Evolutionary conservation across 2,888 invertebrate genomes (phyloP).

Genomic region (Ophion ventricosus): DNA sequence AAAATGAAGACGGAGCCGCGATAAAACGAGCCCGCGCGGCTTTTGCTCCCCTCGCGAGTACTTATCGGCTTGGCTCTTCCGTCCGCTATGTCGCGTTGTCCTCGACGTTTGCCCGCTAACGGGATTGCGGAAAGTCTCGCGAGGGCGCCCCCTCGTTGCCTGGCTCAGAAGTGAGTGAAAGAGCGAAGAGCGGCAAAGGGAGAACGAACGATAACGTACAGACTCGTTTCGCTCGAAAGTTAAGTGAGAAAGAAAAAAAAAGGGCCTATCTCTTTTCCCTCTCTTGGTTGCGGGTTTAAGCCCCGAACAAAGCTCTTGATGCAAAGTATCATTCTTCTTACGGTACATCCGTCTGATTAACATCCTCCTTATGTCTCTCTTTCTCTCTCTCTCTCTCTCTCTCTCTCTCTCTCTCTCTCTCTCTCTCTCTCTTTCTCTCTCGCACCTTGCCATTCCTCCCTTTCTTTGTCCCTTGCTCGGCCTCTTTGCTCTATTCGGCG

Average conservation of each 20-base stretch:
- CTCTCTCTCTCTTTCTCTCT: no score
- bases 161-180: constrained; percentile 1
- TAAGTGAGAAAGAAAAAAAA: constrained; percentile 28
- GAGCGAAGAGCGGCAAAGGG: constrained; percentile 25
- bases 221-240: constrained; percentile 54
- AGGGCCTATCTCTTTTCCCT: constrained; percentile 4
- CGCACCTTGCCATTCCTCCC: background rate
- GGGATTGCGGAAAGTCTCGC: constrained; percentile 61
- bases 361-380: constrained; percentile 46
- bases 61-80: constrained; percentile 57
- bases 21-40: constrained; percentile 30
- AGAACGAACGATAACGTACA: constrained; percentile 65
- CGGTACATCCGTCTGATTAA: constrained; percentile 63
- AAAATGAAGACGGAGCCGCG: constrained; percentile 1
- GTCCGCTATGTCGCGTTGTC: constrained; percentile 46
- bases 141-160: constrained; percentile 46
- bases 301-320: constrained; percentile 56
- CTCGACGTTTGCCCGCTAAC: constrained; percentile 59
- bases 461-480: no score
- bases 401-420: no score
- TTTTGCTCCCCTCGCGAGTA: constrained; percentile 41
- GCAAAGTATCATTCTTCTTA: constrained; percentile 57
- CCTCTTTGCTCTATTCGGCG: no score
- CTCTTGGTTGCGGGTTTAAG: constrained; percentile 53
- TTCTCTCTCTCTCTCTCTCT: no score